These are phyloP conservation scores for Erpobdella octoculata DNA, from an alignment of 2,888 invertebrate genomes.

Conservation along the genomic window DNA sequence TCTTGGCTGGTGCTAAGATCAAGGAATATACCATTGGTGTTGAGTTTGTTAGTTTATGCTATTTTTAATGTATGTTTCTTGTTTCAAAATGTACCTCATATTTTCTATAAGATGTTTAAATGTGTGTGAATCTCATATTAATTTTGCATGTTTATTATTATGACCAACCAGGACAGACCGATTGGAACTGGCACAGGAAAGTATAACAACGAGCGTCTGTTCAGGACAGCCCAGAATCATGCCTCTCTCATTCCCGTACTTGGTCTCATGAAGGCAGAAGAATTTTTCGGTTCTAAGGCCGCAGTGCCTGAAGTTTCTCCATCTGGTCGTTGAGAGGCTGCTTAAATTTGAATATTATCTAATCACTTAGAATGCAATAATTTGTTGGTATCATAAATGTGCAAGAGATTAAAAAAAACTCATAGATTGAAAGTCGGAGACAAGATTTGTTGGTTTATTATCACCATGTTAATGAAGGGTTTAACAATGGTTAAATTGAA, in stretches of 20 bases:
- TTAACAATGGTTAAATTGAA: too few species aligned
- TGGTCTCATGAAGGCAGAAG: constrained; percentile 54
- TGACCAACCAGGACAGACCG: constrained; percentile 52
- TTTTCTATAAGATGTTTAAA: neutral
- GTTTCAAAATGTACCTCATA: neutral
- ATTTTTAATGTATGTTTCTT: neutral
- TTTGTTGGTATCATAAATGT: too few species aligned
- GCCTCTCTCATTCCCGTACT: constrained; percentile 55
- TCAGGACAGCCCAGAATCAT: constrained; percentile 53
- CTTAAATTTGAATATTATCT: too few species aligned
- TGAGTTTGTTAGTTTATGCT: constrained; percentile 55
- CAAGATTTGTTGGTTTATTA: too few species aligned
- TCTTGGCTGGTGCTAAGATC: constrained; percentile 48
- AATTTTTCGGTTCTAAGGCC: constrained; percentile 41
- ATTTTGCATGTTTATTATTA: too few species aligned
- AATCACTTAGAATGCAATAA: too few species aligned
- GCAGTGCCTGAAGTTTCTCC: constrained; percentile 13
- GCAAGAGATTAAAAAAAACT: too few species aligned
- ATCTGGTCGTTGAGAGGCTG: too few species aligned
- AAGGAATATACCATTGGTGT: constrained; percentile 56
- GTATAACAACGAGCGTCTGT: constrained; percentile 55
- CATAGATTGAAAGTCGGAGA: too few species aligned
- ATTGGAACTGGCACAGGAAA: constrained; percentile 57
- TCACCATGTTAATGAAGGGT: too few species aligned
- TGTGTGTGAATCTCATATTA: neutral